These are phyloP conservation scores for Tetragonula carbonaria DNA, from an alignment of 2,888 invertebrate species.

Conservation along the genomic window DNA sequence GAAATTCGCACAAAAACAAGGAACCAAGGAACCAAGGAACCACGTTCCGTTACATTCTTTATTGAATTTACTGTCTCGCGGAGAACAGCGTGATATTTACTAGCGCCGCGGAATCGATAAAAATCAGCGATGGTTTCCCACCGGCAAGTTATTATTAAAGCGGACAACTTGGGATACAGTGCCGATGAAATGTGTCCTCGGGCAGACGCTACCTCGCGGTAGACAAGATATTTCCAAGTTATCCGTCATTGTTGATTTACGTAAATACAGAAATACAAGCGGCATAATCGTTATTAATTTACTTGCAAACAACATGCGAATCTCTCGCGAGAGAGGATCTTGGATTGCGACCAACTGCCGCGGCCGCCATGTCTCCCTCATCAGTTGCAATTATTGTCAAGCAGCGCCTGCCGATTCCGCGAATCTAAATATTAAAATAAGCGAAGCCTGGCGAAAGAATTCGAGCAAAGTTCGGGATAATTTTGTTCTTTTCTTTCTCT, in stretches of 20 bases:
- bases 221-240: background rate
- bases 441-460: background rate
- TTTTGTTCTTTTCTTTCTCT: slow-evolving; percentile 3
- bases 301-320: slow-evolving; percentile 15
- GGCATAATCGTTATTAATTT: slow-evolving; percentile 21
- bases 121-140: no score
- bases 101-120: no score
- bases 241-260: background rate
- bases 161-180: background rate
- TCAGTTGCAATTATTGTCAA: slow-evolving; percentile 26
- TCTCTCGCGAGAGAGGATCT: slow-evolving; percentile 9
- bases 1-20: no score
- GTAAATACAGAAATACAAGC: slow-evolving; percentile 10
- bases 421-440: background rate
- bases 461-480: background rate
- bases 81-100: no score
- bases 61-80: no score
- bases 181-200: background rate
- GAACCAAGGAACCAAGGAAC: no score
- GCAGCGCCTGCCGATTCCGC: background rate
- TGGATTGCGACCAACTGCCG: slow-evolving; percentile 28
- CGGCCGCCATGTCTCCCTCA: background rate
- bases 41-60: no score
- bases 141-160: no score
- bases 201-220: background rate